Evolutionary conservation across 2,113 vertebrate species (phyloP).

Genomic region (Strix aluco): DNA sequence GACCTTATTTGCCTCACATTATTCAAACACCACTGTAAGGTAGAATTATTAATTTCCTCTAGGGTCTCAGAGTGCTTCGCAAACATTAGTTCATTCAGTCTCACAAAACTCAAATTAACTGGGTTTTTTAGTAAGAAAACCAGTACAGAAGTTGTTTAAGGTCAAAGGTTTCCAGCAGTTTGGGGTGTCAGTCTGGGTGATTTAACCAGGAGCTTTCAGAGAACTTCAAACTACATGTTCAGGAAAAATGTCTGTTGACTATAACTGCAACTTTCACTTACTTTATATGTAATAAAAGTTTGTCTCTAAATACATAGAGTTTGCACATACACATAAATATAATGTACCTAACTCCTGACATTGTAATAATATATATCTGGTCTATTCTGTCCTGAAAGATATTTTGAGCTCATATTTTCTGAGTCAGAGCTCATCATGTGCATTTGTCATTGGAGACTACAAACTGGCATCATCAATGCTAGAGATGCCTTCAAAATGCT

Average conservation of each 20-base stretch:
- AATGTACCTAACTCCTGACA: background rate
- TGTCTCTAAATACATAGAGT: background rate
- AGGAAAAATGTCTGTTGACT: background rate
- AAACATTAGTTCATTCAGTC: background rate
- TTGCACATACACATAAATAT: background rate
- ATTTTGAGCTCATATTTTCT: background rate
- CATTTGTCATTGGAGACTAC: background rate
- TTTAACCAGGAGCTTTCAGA: background rate
- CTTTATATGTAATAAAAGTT: background rate
- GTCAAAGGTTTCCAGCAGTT: background rate
- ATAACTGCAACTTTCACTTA: background rate
- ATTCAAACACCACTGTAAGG: background rate
- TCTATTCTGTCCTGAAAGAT: background rate
- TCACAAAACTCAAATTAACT: background rate
- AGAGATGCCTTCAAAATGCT: background rate
- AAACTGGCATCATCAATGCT: background rate
- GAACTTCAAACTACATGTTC: background rate
- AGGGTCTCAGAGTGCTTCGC: background rate
- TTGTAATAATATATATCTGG: background rate
- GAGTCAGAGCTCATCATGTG: background rate
- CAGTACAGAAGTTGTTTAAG: background rate
- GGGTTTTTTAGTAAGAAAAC: background rate
- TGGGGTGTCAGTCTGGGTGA: background rate
- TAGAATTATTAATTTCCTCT: conserved; percentile 7
- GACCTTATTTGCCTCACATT: background rate